Evolutionary conservation across 2,113 vertebrate genomes (phyloP), one percentile per base, ranked within the genome.

Genomic region (Colius striatus): DNA sequence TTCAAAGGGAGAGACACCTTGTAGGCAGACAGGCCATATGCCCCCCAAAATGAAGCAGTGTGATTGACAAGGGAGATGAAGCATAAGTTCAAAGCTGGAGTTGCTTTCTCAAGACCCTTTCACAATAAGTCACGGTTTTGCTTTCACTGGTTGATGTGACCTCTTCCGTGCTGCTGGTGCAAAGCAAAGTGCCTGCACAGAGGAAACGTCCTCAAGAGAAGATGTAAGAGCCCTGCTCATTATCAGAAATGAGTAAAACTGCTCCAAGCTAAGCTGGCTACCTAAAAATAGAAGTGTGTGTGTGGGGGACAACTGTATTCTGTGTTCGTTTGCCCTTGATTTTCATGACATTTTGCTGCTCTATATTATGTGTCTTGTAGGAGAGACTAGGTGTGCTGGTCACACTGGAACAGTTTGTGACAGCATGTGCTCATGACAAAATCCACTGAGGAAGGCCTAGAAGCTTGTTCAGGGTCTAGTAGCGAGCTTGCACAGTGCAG

Each of bases 181-280:
- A 50, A 48, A 90, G 63, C 47, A 29, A 57, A 88, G 82, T 30
- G 87, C 68, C 45, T 74, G 76, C 57, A 21, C 30, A 6, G 88
- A 93, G 63, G 27, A 94, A 81, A 4, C 1, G 34, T 95, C 75
- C 93, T 95, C 75, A 0, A 90, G 94, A 96, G 90, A 91, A 94
- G 96, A 90, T 94, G 76, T 73, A 75, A 72, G 92, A 84, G 79
- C 80, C 70, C 68, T 89, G n/a, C 88, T 93, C 93, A 54, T 96
- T 96, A 96, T 81, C 83, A 92, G 90, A 88, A 86, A 58, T 0
- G 1, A 95, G 80, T 92, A 78, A 94, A 96, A 95, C 92, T 82
- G 94, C 94, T 95, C 84, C 57, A n/a, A 95, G 95, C 95, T 94
- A 91, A 94, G 94, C 61, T 94, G 77, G 61, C 84, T 89, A 65